Conservation (phyloP, 2,797 vertebrate genomes). For the Pangasius larnaudii region DNA sequence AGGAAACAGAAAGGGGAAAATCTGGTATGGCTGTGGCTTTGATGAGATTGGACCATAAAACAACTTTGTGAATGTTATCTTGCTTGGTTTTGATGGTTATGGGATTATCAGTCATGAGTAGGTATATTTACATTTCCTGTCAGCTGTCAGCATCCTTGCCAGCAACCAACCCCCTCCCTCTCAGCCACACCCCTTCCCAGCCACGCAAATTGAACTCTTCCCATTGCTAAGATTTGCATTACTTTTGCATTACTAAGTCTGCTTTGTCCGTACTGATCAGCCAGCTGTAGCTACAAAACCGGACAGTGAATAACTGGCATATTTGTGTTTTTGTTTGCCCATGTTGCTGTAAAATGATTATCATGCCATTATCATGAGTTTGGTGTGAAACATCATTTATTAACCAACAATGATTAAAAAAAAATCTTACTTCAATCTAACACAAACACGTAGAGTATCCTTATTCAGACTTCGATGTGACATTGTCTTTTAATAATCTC, state of each 20-base stretch:
- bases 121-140: no score
- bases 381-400: background rate
- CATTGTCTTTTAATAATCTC: slow-evolving; percentile 35
- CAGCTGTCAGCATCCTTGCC: background rate
- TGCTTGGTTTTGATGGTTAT: background rate
- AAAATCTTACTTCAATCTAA: background rate
- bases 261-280: background rate
- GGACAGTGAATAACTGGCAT: background rate
- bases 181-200: background rate
- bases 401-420: background rate
- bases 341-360: background rate
- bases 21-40: background rate
- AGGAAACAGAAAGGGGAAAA: background rate
- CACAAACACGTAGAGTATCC: background rate
- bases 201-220: background rate
- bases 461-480: background rate
- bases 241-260: background rate
- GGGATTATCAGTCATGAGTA: background rate
- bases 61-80: background rate
- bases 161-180: background rate
- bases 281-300: background rate
- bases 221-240: background rate
- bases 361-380: no score
- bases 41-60: background rate
- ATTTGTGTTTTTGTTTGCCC: background rate